Evolutionary conservation across 2,888 invertebrate genomes (phyloP).

Genomic region (Dendrolimus pini): DNA sequence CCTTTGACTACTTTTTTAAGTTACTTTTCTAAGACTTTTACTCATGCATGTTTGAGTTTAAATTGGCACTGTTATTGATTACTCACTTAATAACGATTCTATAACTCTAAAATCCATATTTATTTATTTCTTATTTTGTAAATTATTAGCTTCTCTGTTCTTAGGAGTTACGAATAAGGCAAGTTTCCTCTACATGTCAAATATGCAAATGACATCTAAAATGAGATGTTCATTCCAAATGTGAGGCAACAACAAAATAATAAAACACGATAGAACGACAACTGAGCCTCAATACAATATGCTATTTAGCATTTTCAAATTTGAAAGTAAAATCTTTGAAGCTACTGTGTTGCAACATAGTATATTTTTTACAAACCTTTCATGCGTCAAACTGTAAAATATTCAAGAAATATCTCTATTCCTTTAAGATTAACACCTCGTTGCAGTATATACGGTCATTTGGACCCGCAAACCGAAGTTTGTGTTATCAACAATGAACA

Average conservation of each 20-base stretch:
- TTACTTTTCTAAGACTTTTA: too few relatives aligned
- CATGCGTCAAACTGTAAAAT: not conserved
- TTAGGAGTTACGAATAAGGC: too few relatives aligned
- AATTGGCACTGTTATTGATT: too few relatives aligned
- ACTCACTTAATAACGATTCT: too few relatives aligned
- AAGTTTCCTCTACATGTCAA: constrained; percentile 9
- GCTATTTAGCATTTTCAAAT: constrained; percentile 65
- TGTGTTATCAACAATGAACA: not conserved
- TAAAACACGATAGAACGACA: constrained; percentile 41
- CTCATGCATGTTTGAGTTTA: too few relatives aligned
- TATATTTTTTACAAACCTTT: constrained; percentile 11
- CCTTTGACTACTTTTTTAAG: too few relatives aligned
- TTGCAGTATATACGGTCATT: constrained; percentile 9
- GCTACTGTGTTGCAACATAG: constrained; percentile 70
- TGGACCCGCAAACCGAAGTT: constrained; percentile 15
- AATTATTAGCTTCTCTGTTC: too few relatives aligned
- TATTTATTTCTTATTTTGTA: too few relatives aligned
- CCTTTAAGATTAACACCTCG: constrained; percentile 16
- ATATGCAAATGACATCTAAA: constrained; percentile 11
- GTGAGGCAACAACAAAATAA: constrained; percentile 41
- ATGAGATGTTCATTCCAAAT: constrained; percentile 42
- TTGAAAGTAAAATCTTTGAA: constrained; percentile 60
- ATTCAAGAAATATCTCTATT: not conserved
- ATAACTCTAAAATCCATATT: too few relatives aligned
- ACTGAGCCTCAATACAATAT: constrained; percentile 53